These are phyloP conservation scores for Astropecten irregularis DNA, from an alignment of 53 echinoderm and acorn worm species.

Conservation along the genomic window DNA sequence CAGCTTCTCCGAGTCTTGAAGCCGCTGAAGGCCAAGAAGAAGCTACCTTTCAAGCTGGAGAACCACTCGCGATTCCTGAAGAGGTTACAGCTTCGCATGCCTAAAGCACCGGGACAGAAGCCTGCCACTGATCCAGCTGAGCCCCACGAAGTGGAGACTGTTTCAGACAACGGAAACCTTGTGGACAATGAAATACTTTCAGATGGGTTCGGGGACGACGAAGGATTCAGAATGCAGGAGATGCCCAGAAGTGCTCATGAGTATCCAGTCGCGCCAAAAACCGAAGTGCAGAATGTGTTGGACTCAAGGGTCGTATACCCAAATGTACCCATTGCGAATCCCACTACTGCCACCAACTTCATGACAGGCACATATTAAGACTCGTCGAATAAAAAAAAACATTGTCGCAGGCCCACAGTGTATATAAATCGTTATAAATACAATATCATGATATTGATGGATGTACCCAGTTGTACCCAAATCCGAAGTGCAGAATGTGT, in stretches of 20 bases:
- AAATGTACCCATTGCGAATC: neutral
- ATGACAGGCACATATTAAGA: too few species aligned
- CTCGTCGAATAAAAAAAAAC: too few species aligned
- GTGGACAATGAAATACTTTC: slow-evolving; percentile 33
- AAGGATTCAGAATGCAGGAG: neutral
- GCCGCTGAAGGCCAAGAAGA: slow-evolving; percentile 4
- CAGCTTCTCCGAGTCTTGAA: slow-evolving; percentile 19
- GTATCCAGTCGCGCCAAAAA: slow-evolving; percentile 18
- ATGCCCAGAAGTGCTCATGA: neutral
- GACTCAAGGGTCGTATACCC: neutral
- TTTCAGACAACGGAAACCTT: slow-evolving; percentile 9
- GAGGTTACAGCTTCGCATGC: slow-evolving; percentile 33
- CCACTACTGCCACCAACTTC: slow-evolving; percentile 10
- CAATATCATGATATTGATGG: too few species aligned
- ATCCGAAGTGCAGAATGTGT: neutral
- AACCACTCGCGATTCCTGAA: slow-evolving; percentile 32
- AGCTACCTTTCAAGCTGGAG: neutral
- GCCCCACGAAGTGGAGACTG: neutral
- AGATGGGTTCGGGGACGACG: neutral
- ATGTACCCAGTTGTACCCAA: slow-evolving; percentile 23
- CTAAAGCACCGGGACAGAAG: neutral
- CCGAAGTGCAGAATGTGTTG: neutral
- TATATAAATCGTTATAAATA: too few species aligned
- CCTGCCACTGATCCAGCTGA: neutral
- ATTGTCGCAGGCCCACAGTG: too few species aligned